Evolutionary conservation across 2,797 vertebrate genomes (phyloP).

Genomic region (Gallirallus australis): DNA sequence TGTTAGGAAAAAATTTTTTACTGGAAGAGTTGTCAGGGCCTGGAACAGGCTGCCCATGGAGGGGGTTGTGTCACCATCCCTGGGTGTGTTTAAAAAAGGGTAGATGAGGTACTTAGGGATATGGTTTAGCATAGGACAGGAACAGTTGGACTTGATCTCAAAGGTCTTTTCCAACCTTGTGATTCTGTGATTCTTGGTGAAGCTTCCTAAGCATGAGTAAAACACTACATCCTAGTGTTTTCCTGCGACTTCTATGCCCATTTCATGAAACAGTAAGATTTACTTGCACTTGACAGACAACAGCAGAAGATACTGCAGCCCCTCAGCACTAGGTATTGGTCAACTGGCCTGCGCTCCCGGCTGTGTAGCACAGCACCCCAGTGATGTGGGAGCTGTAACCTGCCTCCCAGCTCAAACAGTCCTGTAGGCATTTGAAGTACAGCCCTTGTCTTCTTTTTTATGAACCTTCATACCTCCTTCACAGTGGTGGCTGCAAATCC

Average conservation of each 20-base stretch:
- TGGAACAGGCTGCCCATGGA: too few species aligned
- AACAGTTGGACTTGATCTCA: too few species aligned
- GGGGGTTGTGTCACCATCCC: too few species aligned
- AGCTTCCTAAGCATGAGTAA: neutral
- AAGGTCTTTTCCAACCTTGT: too few species aligned
- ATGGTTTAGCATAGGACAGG: too few species aligned
- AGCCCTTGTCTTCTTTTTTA: neutral
- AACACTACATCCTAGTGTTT: neutral
- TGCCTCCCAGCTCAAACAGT: neutral
- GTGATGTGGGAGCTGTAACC: neutral
- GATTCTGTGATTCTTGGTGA: neutral
- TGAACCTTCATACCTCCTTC: neutral
- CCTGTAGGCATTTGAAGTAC: neutral
- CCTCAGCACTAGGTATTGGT: neutral
- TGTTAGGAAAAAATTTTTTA: too few species aligned
- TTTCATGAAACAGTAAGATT: neutral
- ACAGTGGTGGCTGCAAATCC: fast-evolving
- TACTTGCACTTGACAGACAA: neutral
- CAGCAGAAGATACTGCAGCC: neutral
- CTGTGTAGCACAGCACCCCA: neutral
- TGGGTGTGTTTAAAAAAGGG: too few species aligned
- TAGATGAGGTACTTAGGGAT: too few species aligned
- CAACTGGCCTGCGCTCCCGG: neutral
- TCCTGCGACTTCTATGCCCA: neutral
- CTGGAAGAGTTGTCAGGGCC: too few species aligned